These are phyloP conservation scores for Lepilemur ruficaudatus DNA, from an alignment of 2,797 vertebrate species.

Conservation along the genomic window DNA sequence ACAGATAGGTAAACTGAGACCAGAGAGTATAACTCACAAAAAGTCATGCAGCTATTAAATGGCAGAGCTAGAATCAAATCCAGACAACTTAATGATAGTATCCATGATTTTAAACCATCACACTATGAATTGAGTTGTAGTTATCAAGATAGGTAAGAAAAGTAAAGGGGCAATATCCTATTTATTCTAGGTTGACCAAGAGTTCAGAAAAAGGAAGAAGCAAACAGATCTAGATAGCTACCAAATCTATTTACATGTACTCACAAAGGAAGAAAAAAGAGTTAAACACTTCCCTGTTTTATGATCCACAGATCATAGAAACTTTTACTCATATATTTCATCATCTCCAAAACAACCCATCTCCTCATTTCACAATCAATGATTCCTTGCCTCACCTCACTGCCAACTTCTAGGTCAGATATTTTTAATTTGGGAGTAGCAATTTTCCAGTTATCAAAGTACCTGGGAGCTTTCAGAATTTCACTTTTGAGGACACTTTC, in stretches of 20 bases:
- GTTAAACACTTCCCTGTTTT: not conserved
- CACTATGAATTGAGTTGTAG: not conserved
- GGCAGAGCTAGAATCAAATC: not conserved
- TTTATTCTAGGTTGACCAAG: not conserved
- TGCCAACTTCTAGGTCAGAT: not conserved
- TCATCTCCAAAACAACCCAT: not conserved
- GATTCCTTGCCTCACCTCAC: not conserved
- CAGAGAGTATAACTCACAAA: not conserved
- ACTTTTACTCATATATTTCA: not conserved
- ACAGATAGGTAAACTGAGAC: not conserved
- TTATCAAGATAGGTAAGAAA: not conserved
- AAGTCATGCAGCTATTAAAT: not conserved
- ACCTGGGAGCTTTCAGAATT: not conserved
- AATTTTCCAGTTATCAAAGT: constrained; percentile 41
- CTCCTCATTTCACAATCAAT: not conserved
- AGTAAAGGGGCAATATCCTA: not conserved
- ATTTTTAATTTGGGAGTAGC: not conserved
- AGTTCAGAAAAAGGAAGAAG: constrained; percentile 10
- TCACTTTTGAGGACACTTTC: not conserved
- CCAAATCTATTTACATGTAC: not conserved
- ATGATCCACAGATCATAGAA: not conserved
- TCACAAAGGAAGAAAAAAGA: not conserved
- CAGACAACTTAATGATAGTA: not conserved
- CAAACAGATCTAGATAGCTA: not conserved
- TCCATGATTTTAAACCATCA: not conserved